Base-by-base conservation (phyloP, 2,113 vertebrate species). In the Notarius lentiginosus region DNA sequence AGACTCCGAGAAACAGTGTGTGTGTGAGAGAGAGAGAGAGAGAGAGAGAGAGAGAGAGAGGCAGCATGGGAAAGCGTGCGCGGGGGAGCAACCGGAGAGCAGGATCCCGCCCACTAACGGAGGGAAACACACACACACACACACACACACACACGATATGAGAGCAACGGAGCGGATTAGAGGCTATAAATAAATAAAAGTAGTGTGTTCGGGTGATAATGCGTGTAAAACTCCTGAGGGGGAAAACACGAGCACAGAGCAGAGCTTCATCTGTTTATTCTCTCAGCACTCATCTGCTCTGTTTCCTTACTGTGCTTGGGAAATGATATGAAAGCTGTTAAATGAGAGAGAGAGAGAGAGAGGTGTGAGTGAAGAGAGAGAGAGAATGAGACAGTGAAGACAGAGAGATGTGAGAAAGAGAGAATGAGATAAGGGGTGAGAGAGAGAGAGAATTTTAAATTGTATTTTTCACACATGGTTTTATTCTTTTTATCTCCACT, bases 1-100 rank as follows among this genome's bases (percentile, higher is more conserved):
- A 30, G 27, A 79, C 77, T 0, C 77, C 15, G 66, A 75, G 30
- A 34, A n/a, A 27, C 47, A 20, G 72, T 12, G 72, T 75, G 72
- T 10, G 72, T 18, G n/a, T 30, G 66, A 41, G 66, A 2, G 68
- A 24, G 53, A 82, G 10, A 77, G 49, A 76, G 75, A 79, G 5
- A 6, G 30, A 12, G n/a, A 27, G 18, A 56, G 10, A 56, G 14
- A 68, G 92, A 93, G 88, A 76, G 51, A 86, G 89, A 90, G 89
- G 56, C 79, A 80, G 56, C 79, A 80, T 61, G 79, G 79, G 79
- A 80, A 61, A 80, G 30, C 27, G 73, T 27, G 79, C 77, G 77
- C 77, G 77, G 77, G 77, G 77, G 80, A 63, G 85, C 92, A 87
- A 66, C 66, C 47, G 3, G 75, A 55, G 17, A 79, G 72, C 34